phyloP scores from a whole-genome alignment of 2,888 invertebrate species.

The Polyommatus iphigenia region DNA sequence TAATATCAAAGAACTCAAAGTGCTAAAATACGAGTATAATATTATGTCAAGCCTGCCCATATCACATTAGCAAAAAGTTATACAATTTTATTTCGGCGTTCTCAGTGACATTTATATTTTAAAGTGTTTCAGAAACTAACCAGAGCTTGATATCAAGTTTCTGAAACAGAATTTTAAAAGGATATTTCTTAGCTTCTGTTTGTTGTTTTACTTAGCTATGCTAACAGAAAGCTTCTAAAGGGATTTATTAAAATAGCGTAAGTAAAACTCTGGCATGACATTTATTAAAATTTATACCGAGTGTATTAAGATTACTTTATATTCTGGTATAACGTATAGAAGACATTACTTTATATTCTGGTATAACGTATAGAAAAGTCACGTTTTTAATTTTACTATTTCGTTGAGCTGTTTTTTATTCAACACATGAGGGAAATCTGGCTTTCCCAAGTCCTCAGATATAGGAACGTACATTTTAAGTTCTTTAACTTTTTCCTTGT shows the following conservation, averaged over 20 bases:
- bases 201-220: conserved; percentile 1
- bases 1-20: not conserved
- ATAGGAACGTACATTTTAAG: not conserved
- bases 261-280: not conserved
- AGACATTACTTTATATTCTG: not conserved
- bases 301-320: not conserved
- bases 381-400: not conserved
- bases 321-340: no score
- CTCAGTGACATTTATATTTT: not conserved
- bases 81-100: not conserved
- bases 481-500: not conserved
- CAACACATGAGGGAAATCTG: not conserved
- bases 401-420: not conserved
- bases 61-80: not conserved
- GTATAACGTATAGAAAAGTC: not conserved
- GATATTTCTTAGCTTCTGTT: conserved; percentile 9
- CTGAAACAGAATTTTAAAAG: conserved; percentile 6
- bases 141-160: not conserved
- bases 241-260: not conserved
- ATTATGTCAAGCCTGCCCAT: not conserved
- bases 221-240: not conserved
- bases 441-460: not conserved
- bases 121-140: not conserved
- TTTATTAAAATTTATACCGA: not conserved
- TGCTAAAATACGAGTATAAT: not conserved